Base-by-base conservation (phyloP, 2,888 invertebrate species). In the Eugnorisma glareosa region DNA sequence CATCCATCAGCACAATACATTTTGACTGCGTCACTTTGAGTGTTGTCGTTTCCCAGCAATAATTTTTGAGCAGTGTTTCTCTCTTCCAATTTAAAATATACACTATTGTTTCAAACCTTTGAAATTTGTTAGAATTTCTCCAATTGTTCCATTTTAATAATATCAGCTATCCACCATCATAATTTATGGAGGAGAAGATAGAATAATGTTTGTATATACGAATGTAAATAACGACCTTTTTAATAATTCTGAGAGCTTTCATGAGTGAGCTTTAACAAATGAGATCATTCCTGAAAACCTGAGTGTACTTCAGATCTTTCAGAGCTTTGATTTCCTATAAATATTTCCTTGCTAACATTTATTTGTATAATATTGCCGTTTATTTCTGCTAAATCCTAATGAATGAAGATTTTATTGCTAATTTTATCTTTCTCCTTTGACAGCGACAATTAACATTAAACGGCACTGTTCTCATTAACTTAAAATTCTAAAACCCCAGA, bases 211-310 rank as follows among this genome's bases (percentile, higher is more conserved):
- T 28, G 31, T 45, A 21, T n/a, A 18, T 11, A 35, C 2, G 2
- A 66, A 71, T 67, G 18, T 21, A 45, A 71, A 45, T n/a, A 45
- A 21, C 48, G 2, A 67, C n/a, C 68, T n/a, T 67, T 61, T 28
- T 21, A 48, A 48, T 37, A 24, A 72, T 69, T 48, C 37, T 15
- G 43, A 37, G 21, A 28, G 28, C 37, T 37, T 28, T 28, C 8
- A n/a, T 28, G 28, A 48, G 45, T 67, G 28, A 48, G 28, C 37
- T 48, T 48, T 51, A 11, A 40, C 28, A 70, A 73, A 51, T 31
- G 7, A 31, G 10, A 51, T 37, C 6, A 28, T 28, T 28, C 15
- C 7, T 24, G 1, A 68, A 67, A 72, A 40, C 2, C 28, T 28
- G 11, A 51, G 35, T 15, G 48, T 35, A 35, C 68, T 64, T 28